Evolutionary conservation across 2,888 invertebrate species (phyloP).

Genomic region (Polymixis flavicincta): DNA sequence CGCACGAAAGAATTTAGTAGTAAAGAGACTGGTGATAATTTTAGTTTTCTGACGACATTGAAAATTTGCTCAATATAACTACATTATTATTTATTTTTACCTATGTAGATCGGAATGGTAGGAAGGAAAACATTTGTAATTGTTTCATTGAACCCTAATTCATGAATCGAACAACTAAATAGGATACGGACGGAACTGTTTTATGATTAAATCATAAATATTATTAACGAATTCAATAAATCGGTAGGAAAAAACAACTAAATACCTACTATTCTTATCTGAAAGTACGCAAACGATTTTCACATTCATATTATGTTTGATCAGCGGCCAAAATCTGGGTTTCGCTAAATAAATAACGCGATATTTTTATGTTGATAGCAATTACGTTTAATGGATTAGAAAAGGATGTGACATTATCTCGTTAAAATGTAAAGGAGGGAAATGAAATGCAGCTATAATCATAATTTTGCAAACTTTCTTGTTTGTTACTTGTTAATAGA

Average conservation of each 20-base stretch:
- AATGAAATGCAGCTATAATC: background rate
- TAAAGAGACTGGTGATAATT: conserved; percentile 34
- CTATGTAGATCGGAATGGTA: conserved; percentile 10
- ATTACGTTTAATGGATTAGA: conserved; percentile 27
- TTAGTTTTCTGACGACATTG: conserved; percentile 39
- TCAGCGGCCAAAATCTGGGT: conserved; percentile 44
- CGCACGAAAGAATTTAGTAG: conserved; percentile 29
- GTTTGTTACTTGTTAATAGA: background rate
- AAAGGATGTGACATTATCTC: conserved; percentile 14
- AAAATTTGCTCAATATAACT: conserved; percentile 17
- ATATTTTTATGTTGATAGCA: conserved; percentile 23
- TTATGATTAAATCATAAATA: conserved; percentile 42
- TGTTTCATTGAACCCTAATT: conserved; percentile 19
- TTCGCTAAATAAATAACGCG: conserved; percentile 36
- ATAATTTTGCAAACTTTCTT: background rate
- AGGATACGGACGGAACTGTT: conserved; percentile 19
- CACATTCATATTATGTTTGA: conserved; percentile 43
- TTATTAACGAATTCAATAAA: conserved; percentile 45
- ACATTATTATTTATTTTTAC: conserved; percentile 8
- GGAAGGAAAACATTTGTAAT: conserved; percentile 15
- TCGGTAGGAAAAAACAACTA: conserved; percentile 33
- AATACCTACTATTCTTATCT: conserved; percentile 38
- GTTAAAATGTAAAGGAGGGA: background rate
- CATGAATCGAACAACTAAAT: conserved; percentile 33
- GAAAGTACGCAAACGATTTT: conserved; percentile 32